Conservation (phyloP, 2,113 vertebrate species). For the Corythaeola cristata region DNA sequence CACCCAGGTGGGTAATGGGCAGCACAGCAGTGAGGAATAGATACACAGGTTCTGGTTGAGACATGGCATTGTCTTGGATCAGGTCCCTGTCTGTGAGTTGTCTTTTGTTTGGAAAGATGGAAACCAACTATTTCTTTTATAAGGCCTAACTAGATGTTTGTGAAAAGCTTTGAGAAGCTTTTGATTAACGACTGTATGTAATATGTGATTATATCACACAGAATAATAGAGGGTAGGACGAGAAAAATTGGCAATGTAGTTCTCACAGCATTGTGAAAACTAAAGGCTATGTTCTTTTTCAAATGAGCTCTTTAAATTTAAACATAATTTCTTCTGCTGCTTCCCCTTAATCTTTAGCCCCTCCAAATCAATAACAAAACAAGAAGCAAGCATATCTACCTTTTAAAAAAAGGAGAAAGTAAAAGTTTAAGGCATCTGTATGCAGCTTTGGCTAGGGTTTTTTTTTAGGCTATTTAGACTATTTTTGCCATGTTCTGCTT, state of each 20-base stretch:
- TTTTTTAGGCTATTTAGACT: neutral
- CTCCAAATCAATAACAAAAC: neutral
- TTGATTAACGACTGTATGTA: neutral
- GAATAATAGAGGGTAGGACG: neutral
- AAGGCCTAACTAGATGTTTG: neutral
- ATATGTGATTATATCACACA: neutral
- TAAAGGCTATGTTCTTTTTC: conserved; percentile 1
- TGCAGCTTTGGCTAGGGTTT: neutral
- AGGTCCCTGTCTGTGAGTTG: neutral
- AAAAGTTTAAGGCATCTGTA: neutral
- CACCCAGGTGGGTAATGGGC: neutral
- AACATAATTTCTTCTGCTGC: neutral
- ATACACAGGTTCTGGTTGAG: neutral
- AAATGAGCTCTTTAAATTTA: neutral
- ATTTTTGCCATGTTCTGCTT: neutral
- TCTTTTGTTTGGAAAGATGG: neutral
- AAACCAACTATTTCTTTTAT: neutral
- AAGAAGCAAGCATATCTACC: neutral
- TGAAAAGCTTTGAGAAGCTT: conserved; percentile 16
- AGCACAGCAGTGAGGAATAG: neutral
- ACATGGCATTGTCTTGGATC: neutral
- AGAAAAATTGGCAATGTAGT: neutral
- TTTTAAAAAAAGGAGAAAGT: neutral
- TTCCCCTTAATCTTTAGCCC: neutral
- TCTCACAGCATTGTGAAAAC: neutral